Conservation (phyloP, 1,140 invertebrate species). For the Aplysia californica region DNA sequence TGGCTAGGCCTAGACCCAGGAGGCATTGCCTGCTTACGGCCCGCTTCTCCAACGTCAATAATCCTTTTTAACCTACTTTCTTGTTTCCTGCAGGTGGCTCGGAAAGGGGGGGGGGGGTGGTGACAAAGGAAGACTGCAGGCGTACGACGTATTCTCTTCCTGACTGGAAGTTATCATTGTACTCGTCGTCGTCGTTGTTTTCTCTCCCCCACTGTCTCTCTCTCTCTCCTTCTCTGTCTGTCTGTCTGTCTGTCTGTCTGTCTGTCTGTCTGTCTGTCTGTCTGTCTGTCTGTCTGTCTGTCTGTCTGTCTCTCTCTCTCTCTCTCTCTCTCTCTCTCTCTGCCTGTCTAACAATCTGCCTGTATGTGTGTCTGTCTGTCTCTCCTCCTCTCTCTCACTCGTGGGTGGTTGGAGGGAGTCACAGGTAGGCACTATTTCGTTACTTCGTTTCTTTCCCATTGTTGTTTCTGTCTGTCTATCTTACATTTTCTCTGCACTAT, state of each 20-base stretch:
- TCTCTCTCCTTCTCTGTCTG: neutral
- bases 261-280: slow-evolving; percentile 9
- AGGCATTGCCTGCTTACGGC: too few species aligned
- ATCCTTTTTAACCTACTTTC: neutral
- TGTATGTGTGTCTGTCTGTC: too few species aligned
- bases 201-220: neutral
- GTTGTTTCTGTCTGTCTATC: too few species aligned
- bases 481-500: too few species aligned
- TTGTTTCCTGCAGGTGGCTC: neutral
- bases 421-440: too few species aligned
- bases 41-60: neutral
- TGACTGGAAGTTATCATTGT: neutral
- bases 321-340: neutral
- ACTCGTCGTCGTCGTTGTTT: neutral
- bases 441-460: too few species aligned
- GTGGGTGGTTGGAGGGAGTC: too few species aligned
- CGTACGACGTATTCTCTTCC: neutral
- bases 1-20: too few species aligned
- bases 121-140: neutral
- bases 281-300: slow-evolving; percentile 3
- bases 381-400: too few species aligned
- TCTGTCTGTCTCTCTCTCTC: neutral
- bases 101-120: too few species aligned
- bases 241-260: neutral
- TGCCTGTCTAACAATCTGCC: too few species aligned